Conservation (phyloP, 2,113 vertebrate species). For the Campylomormyrus numenius region DNA sequence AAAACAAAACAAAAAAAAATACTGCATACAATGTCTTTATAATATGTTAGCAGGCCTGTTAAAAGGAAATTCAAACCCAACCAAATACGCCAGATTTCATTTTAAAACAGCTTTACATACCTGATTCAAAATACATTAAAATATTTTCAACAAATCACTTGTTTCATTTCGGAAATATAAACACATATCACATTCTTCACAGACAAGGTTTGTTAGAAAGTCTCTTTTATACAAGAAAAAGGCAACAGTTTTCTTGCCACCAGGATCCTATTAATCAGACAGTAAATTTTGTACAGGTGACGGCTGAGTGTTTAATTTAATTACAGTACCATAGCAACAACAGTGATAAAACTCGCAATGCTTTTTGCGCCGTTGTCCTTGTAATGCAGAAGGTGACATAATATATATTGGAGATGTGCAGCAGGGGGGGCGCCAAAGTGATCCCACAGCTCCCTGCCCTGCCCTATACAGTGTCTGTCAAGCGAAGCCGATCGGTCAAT, state of each 20-base stretch:
- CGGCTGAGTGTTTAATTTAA: conserved; percentile 67
- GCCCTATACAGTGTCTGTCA: not conserved
- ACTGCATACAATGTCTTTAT: conserved; percentile 79
- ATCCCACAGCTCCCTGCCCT: not conserved
- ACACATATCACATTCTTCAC: conserved; percentile 92
- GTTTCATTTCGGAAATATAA: conserved; percentile 93
- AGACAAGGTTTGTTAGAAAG: conserved; percentile 89
- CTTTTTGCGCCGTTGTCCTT: conserved; percentile 48
- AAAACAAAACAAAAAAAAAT: conserved; percentile 67
- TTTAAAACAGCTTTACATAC: conserved; percentile 92
- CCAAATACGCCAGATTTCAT: conserved; percentile 72
- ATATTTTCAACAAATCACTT: conserved; percentile 86
- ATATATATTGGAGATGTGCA: conserved; percentile 69
- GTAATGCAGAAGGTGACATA: conserved; percentile 66
- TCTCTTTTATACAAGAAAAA: conserved; percentile 99
- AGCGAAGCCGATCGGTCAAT: not conserved
- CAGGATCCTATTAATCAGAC: conserved; percentile 88
- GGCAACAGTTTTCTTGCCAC: conserved; percentile 80
- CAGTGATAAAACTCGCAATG: conserved; percentile 72
- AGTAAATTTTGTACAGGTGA: conserved; percentile 83
- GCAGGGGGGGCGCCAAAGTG: conserved; percentile 69
- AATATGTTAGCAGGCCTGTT: conserved; percentile 83
- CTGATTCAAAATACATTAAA: conserved; percentile 96
- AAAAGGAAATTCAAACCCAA: conserved; percentile 71
- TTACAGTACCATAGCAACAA: conserved; percentile 90